phyloP scores from a whole-genome alignment of 2,888 invertebrate species.

The Drosophila affinis region DNA sequence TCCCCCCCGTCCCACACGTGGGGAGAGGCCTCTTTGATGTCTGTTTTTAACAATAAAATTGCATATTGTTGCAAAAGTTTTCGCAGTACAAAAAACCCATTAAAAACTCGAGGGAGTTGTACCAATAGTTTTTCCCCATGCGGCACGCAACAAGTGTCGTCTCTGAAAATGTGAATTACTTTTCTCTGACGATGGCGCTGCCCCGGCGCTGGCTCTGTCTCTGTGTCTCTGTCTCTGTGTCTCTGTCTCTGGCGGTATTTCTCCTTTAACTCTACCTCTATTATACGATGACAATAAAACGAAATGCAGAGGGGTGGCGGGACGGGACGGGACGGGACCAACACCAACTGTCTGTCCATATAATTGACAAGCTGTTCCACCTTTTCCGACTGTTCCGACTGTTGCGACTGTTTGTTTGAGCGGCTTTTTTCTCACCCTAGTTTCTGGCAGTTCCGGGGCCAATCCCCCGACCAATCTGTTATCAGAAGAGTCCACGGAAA shows the following conservation, averaged over 20 bases:
- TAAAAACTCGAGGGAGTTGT: conserved; percentile 43
- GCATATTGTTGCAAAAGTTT: conserved; percentile 45
- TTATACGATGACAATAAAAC: conserved; percentile 69
- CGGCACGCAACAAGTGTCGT: conserved; percentile 79
- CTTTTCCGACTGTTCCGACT: conserved; percentile 23
- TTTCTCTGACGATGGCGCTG: conserved; percentile 45
- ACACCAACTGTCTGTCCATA: conserved; percentile 73
- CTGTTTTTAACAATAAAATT: conserved; percentile 61
- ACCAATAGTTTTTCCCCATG: conserved; percentile 44
- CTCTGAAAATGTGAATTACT: conserved; percentile 54
- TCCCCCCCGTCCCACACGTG: neutral
- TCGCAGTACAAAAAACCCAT: conserved; percentile 54
- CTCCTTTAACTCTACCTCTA: conserved; percentile 64
- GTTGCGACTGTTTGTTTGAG: conserved; percentile 74
- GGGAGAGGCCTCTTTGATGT: conserved; percentile 62
- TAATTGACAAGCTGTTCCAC: conserved; percentile 51
- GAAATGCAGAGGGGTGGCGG: conserved; percentile 25
- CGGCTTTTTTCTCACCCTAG: conserved; percentile 76
- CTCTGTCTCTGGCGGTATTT: conserved; percentile 22
- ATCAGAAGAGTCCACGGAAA: conserved; percentile 46
- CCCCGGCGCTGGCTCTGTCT: neutral
- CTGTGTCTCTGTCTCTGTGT: neutral
- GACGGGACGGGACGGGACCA: conserved; percentile 26
- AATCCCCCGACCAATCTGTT: conserved; percentile 67
- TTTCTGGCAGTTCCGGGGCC: conserved; percentile 50